Base-by-base conservation (phyloP, 1,140 invertebrate species). In the Papilio glaucus region DNA sequence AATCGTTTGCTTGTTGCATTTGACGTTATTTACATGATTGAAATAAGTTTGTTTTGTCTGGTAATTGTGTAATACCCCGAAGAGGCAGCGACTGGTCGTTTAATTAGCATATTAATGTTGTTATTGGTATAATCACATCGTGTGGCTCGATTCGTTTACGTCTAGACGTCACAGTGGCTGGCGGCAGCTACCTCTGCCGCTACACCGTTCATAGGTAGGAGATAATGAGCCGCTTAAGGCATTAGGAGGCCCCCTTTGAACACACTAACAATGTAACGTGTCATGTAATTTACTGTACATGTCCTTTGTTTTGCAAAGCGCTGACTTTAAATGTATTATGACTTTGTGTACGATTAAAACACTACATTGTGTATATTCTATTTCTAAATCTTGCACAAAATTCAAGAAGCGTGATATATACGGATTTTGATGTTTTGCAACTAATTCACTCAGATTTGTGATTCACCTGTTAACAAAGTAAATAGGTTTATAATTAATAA, bases 51-150 rank as follows among this genome's bases (percentile, higher is more conserved):
- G 77, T 72, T 45, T 63, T 73, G n/a, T 72, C 73, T 77, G 79
- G 82, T 89, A 89, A 89, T 89, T 87, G 85, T 87, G 83, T 85
- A 85, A 89, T 85, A 84, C 85, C 82, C 82, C 74, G 42, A 77
- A 73, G 78, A 80, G 82, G 79, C 81, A 81, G 81, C 77, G 78
- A 84, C 82, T 83, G 81, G 81, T 81, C 83, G 81, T 84, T 82
- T 72, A 69, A 89, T 89, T 89, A 87, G 74, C 86, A 89, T 89
- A 86, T 87, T 84, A 89, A 89, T 87, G 84, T 79, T 80, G 80
- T 80, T 84, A 85, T 84, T 80, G 79, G 77, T 82, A 83, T 85
- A 79, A 89, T 88, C 77, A 80, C 75, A 75, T 82, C 75, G 77
- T 82, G 81, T 85, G 84, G 74, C 80, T 83, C 76, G 82, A 53